phyloP scores from a whole-genome alignment of 2,113 vertebrate genomes.

The Rhinolophus ferrumequinum region DNA sequence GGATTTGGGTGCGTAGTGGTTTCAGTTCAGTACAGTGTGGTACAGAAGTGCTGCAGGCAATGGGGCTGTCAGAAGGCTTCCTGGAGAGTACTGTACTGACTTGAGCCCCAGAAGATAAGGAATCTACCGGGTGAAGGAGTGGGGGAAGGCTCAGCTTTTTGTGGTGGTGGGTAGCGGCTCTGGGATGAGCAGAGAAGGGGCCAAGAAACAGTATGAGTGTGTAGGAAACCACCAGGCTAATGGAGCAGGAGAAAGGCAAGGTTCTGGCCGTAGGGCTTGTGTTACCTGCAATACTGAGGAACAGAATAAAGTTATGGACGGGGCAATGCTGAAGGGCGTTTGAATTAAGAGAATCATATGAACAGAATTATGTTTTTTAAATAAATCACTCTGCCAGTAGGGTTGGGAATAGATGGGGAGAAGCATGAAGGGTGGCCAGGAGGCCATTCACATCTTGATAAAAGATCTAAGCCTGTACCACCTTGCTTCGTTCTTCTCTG shows the following conservation, averaged over 20 bases:
- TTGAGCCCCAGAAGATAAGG: conserved; percentile 13
- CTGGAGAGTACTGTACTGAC: not conserved
- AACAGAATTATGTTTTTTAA: conserved; percentile 30
- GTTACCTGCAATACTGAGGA: not conserved
- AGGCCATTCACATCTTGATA: not conserved
- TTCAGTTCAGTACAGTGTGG: not conserved
- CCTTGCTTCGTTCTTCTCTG: conserved; percentile 24
- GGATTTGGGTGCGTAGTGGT: not conserved
- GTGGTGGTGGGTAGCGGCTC: not conserved
- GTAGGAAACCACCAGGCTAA: not conserved
- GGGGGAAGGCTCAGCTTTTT: not conserved
- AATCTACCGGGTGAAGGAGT: not conserved
- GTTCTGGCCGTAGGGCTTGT: not conserved
- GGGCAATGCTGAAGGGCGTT: not conserved
- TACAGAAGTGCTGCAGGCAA: not conserved
- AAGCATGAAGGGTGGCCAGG: not conserved
- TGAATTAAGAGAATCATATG: conserved; percentile 3
- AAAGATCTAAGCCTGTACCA: not conserved
- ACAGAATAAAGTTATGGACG: not conserved
- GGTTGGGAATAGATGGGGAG: not conserved
- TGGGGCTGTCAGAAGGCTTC: not conserved
- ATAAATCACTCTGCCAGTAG: conserved; percentile 36
- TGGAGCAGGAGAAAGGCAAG: not conserved
- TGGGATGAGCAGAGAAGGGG: not conserved
- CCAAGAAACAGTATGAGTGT: not conserved